Evolutionary conservation across 2,888 invertebrate genomes (phyloP).

Genomic region (Chymomyza caudatula): DNA sequence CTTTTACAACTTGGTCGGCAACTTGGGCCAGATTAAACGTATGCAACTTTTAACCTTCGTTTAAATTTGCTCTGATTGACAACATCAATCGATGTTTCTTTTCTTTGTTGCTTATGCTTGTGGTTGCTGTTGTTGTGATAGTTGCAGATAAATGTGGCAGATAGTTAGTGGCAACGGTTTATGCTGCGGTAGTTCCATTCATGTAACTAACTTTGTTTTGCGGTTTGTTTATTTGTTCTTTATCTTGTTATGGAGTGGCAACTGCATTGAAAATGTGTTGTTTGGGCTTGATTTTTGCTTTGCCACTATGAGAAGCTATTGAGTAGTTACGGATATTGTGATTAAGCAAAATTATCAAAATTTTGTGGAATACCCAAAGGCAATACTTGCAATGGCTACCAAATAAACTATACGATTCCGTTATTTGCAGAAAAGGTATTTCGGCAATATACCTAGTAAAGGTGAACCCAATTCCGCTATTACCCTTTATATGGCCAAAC

Average conservation of each 20-base stretch:
- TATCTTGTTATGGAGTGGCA: background rate
- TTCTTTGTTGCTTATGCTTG: background rate
- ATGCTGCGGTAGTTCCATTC: constrained; percentile 30
- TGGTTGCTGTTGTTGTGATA: background rate
- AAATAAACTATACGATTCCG: too few species aligned
- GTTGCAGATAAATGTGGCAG: background rate
- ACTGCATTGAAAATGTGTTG: background rate
- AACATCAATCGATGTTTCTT: constrained; percentile 57
- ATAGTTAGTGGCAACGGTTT: constrained; percentile 34
- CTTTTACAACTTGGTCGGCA: constrained; percentile 10
- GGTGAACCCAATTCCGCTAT: too few species aligned
- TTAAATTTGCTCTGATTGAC: constrained; percentile 68
- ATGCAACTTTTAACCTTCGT: constrained; percentile 72
- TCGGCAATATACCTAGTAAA: too few species aligned
- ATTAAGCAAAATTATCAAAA: too few species aligned
- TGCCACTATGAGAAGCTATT: too few species aligned
- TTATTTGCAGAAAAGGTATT: too few species aligned
- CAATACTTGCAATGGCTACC: too few species aligned
- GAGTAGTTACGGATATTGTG: too few species aligned
- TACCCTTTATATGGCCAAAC: too few species aligned
- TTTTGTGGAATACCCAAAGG: too few species aligned
- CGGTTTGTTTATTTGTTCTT: constrained; percentile 41
- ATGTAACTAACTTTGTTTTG: constrained; percentile 62
- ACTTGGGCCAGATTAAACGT: constrained; percentile 54
- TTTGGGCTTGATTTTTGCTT: too few species aligned